Evolutionary conservation across 2,113 vertebrate genomes (phyloP).

Genomic region (Myocastor coypus): DNA sequence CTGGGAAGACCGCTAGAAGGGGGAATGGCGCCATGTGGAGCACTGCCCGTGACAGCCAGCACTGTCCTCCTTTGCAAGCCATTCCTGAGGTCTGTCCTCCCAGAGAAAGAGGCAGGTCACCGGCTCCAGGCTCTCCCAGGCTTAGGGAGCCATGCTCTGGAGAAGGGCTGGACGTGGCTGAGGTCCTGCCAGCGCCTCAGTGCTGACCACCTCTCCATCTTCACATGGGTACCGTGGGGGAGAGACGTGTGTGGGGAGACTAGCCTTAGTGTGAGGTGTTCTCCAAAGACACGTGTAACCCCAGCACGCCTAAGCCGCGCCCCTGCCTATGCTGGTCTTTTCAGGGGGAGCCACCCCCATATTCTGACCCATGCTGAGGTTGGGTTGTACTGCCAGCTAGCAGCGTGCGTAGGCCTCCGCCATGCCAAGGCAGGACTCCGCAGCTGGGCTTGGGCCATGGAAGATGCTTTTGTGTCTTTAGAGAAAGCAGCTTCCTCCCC

Average conservation of each 20-base stretch:
- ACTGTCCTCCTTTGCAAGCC: neutral
- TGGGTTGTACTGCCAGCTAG: neutral
- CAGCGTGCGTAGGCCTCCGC: neutral
- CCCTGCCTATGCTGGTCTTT: slow-evolving; percentile 63
- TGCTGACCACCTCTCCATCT: neutral
- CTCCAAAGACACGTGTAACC: slow-evolving; percentile 53
- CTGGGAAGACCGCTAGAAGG: neutral
- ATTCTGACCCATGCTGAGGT: neutral
- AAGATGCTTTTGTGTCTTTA: slow-evolving; percentile 16
- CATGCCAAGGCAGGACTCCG: slow-evolving; percentile 1
- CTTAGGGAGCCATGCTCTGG: neutral
- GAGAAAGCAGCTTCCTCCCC: slow-evolving; percentile 29
- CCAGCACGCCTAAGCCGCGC: slow-evolving; percentile 33
- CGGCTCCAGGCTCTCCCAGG: neutral
- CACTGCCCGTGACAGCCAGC: neutral
- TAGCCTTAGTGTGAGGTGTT: neutral
- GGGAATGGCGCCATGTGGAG: neutral
- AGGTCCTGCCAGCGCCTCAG: neutral
- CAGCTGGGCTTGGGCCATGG: neutral
- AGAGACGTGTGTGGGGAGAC: slow-evolving; percentile 23
- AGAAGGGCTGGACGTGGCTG: no score
- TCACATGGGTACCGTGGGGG: neutral
- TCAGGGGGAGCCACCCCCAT: slow-evolving; percentile 52
- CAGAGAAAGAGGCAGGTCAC: neutral
- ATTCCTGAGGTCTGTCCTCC: neutral